These are phyloP conservation scores for Erebia ligea DNA, from an alignment of 2,888 invertebrate species.

Conservation along the genomic window DNA sequence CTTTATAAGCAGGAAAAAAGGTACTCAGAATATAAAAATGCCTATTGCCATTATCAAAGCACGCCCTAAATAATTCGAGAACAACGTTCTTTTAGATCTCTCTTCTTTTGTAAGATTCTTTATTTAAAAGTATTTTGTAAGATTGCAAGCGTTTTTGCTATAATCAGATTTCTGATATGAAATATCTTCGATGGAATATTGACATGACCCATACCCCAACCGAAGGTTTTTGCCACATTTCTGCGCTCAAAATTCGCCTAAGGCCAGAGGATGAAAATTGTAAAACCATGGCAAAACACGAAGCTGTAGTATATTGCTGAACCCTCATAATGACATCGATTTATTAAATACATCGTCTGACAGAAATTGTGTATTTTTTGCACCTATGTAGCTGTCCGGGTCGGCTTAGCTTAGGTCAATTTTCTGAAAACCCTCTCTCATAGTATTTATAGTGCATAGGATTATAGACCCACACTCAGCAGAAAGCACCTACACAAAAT, in stretches of 20 bases:
- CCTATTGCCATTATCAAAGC: too few species aligned
- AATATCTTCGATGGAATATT: conserved; percentile 6
- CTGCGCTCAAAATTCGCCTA: neutral
- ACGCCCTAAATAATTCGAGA: too few species aligned
- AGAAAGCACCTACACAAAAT: too few species aligned
- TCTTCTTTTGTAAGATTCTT: too few species aligned
- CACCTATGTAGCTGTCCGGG: neutral
- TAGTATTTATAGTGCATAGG: too few species aligned
- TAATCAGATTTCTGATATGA: conserved; percentile 10
- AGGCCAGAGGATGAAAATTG: neutral
- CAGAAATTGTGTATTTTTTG: neutral
- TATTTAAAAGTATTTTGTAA: neutral
- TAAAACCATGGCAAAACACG: conserved; percentile 1
- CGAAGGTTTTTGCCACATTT: neutral
- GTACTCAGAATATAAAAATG: conserved; percentile 11
- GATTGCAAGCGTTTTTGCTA: conserved; percentile 8
- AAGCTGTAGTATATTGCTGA: neutral
- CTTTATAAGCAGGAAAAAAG: conserved; percentile 3
- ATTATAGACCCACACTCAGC: too few species aligned
- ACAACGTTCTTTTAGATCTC: too few species aligned
- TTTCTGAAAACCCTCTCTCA: too few species aligned
- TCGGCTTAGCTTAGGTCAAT: too few species aligned
- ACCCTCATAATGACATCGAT: neutral
- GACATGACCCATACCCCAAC: conserved; percentile 7
- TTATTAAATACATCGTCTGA: neutral